Evolutionary conservation across 1,140 invertebrate genomes (phyloP).

Genomic region (Octopus bimaculoides): DNA sequence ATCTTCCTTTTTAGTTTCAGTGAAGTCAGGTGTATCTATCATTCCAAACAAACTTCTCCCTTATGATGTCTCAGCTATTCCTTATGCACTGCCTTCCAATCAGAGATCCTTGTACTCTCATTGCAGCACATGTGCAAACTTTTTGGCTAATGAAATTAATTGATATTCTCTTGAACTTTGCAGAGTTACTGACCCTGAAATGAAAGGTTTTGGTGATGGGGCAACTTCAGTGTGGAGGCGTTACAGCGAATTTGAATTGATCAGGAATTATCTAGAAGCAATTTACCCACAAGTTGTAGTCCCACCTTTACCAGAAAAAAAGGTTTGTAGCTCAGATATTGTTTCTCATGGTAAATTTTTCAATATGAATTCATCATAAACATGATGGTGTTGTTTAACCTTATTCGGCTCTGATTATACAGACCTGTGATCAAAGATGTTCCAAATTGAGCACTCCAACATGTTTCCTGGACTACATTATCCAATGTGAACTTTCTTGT

Average conservation of each 20-base stretch:
- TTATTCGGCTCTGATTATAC: too few species aligned
- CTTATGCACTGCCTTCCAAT: background rate
- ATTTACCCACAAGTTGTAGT: conserved; percentile 76
- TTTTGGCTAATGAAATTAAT: background rate
- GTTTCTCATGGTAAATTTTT: too few species aligned
- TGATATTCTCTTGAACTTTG: conserved; percentile 24
- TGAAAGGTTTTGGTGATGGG: conserved; percentile 66
- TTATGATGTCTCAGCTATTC: too few species aligned
- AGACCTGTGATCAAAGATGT: too few species aligned
- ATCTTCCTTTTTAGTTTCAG: too few species aligned
- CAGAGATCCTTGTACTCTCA: background rate
- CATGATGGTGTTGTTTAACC: too few species aligned
- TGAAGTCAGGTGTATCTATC: too few species aligned
- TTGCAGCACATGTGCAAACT: background rate
- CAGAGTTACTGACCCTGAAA: conserved; percentile 70
- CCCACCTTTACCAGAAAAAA: conserved; percentile 78
- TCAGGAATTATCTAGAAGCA: conserved; percentile 73
- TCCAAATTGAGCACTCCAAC: too few species aligned
- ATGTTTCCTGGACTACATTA: too few species aligned
- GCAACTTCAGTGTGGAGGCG: conserved; percentile 73
- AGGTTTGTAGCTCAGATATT: conserved; percentile 43
- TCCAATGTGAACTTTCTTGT: too few species aligned
- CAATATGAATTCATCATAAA: too few species aligned
- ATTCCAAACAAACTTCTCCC: too few species aligned
- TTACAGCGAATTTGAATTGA: conserved; percentile 81